Percentiles rank a stretch among this genome's conserved stretches.
phyloP scores from a whole-genome alignment of 2,113 vertebrate genomes.

The Panthera tigris region DNA sequence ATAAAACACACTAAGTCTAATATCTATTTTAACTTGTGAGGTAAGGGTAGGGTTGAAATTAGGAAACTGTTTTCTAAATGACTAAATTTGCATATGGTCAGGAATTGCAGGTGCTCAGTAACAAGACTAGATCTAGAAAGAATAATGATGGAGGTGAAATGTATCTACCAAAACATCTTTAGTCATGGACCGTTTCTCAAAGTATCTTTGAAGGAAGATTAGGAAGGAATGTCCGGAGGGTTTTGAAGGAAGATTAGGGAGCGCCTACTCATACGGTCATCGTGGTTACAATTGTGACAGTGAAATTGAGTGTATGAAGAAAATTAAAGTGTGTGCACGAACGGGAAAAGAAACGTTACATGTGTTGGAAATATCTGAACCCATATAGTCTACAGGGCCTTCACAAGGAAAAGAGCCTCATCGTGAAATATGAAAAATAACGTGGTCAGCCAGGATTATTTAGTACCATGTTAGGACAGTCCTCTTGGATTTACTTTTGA shows the following conservation, averaged over 20 bases:
- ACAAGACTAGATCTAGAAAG: not conserved
- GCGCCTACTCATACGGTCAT: not conserved
- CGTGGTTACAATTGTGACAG: not conserved
- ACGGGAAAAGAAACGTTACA: not conserved
- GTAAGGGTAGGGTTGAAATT: not conserved
- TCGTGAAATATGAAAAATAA: not conserved
- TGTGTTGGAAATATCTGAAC: not conserved
- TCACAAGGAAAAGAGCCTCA: not conserved
- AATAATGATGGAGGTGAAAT: not conserved
- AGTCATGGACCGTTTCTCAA: not conserved
- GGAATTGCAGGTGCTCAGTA: not conserved
- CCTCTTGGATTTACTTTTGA: not conserved
- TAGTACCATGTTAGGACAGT: not conserved
- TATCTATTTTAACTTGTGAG: not conserved
- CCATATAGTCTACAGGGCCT: not conserved
- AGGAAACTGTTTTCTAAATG: not conserved
- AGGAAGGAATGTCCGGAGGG: not conserved
- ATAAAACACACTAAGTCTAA: not conserved
- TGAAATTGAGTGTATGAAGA: not conserved
- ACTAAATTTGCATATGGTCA: not conserved
- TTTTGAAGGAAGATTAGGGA: not conserved
- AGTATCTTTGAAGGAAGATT: slow-evolving; percentile 3
- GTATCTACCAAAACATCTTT: not conserved
- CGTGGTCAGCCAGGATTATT: not conserved
- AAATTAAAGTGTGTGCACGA: not conserved